Percentiles rank a stretch among this genome's conserved stretches.
Conservation (phyloP, 1,140 invertebrate species). For the Schlechtendalia chinensis region DNA sequence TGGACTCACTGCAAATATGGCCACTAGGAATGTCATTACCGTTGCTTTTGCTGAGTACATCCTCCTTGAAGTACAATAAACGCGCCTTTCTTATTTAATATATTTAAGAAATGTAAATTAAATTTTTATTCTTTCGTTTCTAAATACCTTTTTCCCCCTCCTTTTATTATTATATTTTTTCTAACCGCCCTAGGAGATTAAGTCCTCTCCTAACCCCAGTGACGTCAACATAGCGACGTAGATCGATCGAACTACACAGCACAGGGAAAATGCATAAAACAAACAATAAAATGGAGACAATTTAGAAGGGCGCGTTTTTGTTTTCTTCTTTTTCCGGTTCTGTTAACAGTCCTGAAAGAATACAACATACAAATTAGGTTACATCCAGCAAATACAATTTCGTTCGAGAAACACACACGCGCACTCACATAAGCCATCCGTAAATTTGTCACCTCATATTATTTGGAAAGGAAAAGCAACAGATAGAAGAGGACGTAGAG, state of each 20-base stretch:
- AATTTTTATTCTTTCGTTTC: not conserved
- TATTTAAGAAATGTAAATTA: not conserved
- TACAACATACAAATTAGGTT: conserved; percentile 43
- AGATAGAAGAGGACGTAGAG: too few species aligned
- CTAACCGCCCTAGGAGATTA: conserved; percentile 13
- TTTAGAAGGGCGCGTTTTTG: conserved; percentile 37
- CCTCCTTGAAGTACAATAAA: conserved; percentile 7
- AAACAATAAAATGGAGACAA: conserved; percentile 41
- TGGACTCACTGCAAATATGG: conserved; percentile 39
- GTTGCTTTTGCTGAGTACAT: conserved; percentile 37
- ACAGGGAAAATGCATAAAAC: conserved; percentile 30
- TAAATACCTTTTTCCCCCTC: not conserved
- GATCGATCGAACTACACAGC: conserved; percentile 9
- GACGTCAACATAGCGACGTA: conserved; percentile 7
- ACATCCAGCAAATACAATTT: conserved; percentile 11
- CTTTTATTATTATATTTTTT: not conserved
- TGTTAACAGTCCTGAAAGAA: conserved; percentile 33
- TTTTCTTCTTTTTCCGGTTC: not conserved
- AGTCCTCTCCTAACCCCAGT: not conserved
- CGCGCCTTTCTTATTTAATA: conserved; percentile 15
- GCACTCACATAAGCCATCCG: not conserved
- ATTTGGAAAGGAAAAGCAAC: too few species aligned
- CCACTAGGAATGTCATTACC: conserved; percentile 28
- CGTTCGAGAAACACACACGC: not conserved
- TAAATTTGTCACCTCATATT: conserved; percentile 19